These are phyloP conservation scores for Microchrysa polita DNA, from an alignment of 2,888 invertebrate species.

Conservation along the genomic window DNA sequence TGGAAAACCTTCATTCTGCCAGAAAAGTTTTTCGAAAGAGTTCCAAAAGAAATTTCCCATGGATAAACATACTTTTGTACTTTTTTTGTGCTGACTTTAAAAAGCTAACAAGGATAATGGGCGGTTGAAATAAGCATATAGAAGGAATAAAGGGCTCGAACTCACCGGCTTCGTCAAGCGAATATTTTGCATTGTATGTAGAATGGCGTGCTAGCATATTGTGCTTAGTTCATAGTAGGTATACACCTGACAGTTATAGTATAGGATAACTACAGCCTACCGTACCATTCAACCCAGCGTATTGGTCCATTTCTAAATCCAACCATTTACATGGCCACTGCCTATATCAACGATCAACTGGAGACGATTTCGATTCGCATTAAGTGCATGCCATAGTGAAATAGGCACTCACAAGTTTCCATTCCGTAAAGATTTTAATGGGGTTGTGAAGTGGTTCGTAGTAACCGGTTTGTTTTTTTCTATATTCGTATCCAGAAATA, in stretches of 20 bases:
- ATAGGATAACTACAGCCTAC: neutral
- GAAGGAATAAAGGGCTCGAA: conserved; percentile 40
- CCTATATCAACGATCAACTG: conserved; percentile 4
- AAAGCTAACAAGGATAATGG: conserved; percentile 49
- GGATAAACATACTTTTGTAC: conserved; percentile 48
- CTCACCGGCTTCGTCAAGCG: neutral
- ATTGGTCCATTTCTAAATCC: neutral
- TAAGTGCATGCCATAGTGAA: conserved; percentile 3
- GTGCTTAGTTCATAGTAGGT: neutral
- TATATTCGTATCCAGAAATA: conserved; percentile 1
- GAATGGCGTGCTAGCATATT: neutral
- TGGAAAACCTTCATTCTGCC: neutral
- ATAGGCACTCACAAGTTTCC: neutral
- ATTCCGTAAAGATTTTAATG: conserved; percentile 13
- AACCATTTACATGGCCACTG: neutral
- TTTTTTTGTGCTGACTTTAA: conserved; percentile 49
- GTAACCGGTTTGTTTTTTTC: neutral
- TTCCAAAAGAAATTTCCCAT: conserved; percentile 47
- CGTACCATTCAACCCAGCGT: neutral
- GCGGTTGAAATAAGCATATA: conserved; percentile 17
- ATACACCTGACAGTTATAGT: conserved; percentile 3
- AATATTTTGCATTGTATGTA: neutral
- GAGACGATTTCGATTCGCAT: conserved; percentile 29
- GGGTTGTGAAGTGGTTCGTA: neutral
- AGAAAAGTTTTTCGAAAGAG: conserved; percentile 17